Evolutionary conservation across 2,113 vertebrate genomes (phyloP).

Genomic region (Climacteris rufus): DNA sequence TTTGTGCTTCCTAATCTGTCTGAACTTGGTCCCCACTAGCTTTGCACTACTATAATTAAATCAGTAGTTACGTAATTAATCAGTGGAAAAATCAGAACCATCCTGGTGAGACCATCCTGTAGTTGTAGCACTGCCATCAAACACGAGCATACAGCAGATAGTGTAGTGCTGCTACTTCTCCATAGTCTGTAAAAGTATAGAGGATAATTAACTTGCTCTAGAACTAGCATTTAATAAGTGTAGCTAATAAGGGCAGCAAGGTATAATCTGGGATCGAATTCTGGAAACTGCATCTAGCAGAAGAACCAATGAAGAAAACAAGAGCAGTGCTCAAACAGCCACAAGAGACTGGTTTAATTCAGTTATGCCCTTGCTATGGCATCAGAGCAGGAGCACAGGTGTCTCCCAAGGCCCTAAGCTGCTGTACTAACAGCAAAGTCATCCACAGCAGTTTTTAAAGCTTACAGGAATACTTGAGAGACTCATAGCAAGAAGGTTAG

Average conservation of each 20-base stretch:
- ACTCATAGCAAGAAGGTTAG: background rate
- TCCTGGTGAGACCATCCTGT: background rate
- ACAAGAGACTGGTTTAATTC: background rate
- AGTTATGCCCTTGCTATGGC: background rate
- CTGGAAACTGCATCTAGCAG: background rate
- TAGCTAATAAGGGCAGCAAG: background rate
- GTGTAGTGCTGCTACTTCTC: background rate
- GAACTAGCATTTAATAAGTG: background rate
- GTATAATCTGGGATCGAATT: background rate
- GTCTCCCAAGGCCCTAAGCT: background rate
- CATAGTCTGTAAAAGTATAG: background rate
- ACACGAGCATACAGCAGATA: background rate
- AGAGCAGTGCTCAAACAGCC: accelerated
- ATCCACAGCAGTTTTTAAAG: background rate
- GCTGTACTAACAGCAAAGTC: background rate
- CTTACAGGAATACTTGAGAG: background rate
- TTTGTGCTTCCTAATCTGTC: background rate
- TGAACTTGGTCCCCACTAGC: background rate
- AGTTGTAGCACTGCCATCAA: background rate
- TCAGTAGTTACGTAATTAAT: background rate
- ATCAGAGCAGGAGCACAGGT: background rate
- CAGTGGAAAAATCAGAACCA: background rate
- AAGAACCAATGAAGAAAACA: background rate
- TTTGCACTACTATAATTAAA: background rate
- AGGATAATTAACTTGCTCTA: background rate